Percentiles rank a stretch among this genome's conserved stretches.
These are phyloP conservation scores for Apis dorsata DNA, from an alignment of 1,140 invertebrate genomes.

Conservation along the genomic window DNA sequence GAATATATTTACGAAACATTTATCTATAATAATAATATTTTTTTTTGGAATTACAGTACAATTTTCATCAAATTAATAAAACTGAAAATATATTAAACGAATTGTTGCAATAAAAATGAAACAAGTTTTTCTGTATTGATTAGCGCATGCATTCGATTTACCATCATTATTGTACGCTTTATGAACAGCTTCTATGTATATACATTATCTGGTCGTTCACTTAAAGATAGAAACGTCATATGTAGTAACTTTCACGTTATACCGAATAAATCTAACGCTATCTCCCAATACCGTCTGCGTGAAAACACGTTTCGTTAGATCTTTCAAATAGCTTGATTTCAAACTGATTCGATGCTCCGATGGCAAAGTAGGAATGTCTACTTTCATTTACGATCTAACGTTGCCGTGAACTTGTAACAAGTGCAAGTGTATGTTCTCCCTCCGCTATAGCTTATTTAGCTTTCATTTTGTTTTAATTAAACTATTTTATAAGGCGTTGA, in stretches of 20 bases:
- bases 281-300: slow-evolving; percentile 12
- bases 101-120: neutral
- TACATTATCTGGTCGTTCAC: slow-evolving; percentile 59
- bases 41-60: neutral
- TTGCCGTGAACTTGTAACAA: slow-evolving; percentile 33
- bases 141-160: neutral
- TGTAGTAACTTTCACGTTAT: slow-evolving; percentile 62
- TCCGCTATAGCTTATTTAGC: neutral
- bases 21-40: neutral
- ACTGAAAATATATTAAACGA: neutral
- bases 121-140: neutral
- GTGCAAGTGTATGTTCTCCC: slow-evolving; percentile 33
- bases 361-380: slow-evolving; percentile 46
- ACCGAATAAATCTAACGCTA: slow-evolving; percentile 30
- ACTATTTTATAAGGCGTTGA: neutral
- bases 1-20: neutral
- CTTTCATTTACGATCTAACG: slow-evolving; percentile 48
- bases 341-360: slow-evolving; percentile 29
- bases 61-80: neutral
- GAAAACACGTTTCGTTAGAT: slow-evolving; percentile 43
- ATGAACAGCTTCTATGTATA: slow-evolving; percentile 25
- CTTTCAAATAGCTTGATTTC: slow-evolving; percentile 30
- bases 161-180: slow-evolving; percentile 15
- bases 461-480: slow-evolving; percentile 15
- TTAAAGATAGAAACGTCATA: slow-evolving; percentile 33